Evolutionary conservation across 92 coral and sea anemone species (phyloP).

Genomic region (Porites divaricata): DNA sequence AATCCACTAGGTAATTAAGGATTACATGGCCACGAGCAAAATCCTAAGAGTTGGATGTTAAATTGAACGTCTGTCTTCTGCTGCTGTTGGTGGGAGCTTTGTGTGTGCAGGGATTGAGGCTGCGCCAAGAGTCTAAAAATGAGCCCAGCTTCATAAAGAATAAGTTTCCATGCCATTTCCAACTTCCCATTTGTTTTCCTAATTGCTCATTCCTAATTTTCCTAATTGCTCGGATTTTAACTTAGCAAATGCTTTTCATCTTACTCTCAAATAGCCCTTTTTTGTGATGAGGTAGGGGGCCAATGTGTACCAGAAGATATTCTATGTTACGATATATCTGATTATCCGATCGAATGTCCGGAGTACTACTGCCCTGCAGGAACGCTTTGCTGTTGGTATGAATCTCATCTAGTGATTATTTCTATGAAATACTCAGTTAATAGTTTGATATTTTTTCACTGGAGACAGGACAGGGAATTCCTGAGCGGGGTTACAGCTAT

Average conservation of each 20-base stretch:
- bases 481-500: too few relatives aligned
- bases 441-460: not conserved
- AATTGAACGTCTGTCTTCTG: not conserved
- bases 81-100: conserved; percentile 9
- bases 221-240: not conserved
- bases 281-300: too few relatives aligned
- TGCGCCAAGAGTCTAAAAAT: conserved; percentile 10
- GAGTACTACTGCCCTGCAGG: too few relatives aligned
- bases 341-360: too few relatives aligned
- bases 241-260: not conserved
- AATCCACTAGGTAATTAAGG: not conserved
- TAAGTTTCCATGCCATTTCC: not conserved
- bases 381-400: too few relatives aligned
- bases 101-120: conserved; percentile 2
- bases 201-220: conserved; percentile 2
- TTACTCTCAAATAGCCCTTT: not conserved
- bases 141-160: not conserved
- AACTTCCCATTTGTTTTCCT: not conserved
- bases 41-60: conserved; percentile 2
- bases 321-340: too few relatives aligned
- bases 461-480: not conserved
- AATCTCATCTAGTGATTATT: not conserved
- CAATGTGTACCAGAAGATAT: too few relatives aligned
- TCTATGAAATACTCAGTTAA: not conserved
- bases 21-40: conserved; percentile 13